phyloP scores from a whole-genome alignment of 2,797 vertebrate genomes.

The Oreonectes daqikongensis region DNA sequence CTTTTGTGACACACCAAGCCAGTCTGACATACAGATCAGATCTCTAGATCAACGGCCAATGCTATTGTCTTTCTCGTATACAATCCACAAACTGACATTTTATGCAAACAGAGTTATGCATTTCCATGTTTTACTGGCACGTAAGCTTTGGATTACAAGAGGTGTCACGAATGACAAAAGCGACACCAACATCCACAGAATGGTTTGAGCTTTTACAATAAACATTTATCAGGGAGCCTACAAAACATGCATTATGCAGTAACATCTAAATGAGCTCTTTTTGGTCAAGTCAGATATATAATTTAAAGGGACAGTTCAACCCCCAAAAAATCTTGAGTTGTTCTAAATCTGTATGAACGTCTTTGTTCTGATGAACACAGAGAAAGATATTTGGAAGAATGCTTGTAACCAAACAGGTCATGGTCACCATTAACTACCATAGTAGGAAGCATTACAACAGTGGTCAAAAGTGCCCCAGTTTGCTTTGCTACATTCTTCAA shows the following conservation, averaged over 20 bases:
- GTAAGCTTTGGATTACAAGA: conserved; percentile 20
- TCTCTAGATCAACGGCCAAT: conserved; percentile 16
- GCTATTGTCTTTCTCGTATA: conserved; percentile 28
- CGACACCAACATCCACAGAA: neutral
- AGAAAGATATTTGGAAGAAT: too few species aligned
- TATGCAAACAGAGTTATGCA: conserved; percentile 24
- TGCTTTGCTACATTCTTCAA: too few species aligned
- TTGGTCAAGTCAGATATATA: conserved; percentile 12
- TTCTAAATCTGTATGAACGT: too few species aligned
- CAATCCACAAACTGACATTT: conserved; percentile 40
- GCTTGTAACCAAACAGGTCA: too few species aligned
- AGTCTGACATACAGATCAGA: neutral
- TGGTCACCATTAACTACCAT: too few species aligned
- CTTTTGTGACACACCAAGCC: conserved; percentile 7
- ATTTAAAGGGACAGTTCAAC: too few species aligned
- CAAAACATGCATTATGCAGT: neutral
- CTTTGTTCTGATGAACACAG: too few species aligned
- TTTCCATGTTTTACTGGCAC: conserved; percentile 31
- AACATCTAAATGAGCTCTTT: neutral
- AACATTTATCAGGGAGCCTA: neutral
- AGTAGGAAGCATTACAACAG: too few species aligned
- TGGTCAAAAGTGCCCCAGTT: too few species aligned
- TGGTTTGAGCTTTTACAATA: conserved; percentile 18
- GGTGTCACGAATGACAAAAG: conserved; percentile 18
- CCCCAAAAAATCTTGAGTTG: too few species aligned